Conservation (phyloP, 2,113 vertebrate species). For the Zeus faber region DNA sequence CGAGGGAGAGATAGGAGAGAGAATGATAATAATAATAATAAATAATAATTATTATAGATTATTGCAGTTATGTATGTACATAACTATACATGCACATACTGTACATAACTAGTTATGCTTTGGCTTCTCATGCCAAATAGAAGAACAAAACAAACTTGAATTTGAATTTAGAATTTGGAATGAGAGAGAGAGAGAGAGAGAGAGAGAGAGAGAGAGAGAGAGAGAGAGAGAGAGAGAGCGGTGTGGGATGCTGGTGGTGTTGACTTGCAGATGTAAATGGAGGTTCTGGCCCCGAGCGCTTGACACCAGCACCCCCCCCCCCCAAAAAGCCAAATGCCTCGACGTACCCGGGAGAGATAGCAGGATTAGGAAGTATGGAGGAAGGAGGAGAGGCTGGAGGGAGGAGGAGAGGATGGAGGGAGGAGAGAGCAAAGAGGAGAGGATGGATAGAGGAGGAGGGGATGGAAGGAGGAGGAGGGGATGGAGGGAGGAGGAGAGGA, state of each 20-base stretch:
- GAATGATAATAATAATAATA: no score
- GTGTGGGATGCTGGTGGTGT: constrained; percentile 29
- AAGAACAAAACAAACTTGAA: no score
- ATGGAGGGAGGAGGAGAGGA: not conserved
- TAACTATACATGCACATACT: no score
- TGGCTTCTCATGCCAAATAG: no score
- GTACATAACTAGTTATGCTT: no score
- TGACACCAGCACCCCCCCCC: constrained; percentile 36
- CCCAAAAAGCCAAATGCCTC: constrained; percentile 40
- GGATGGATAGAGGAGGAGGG: not conserved
- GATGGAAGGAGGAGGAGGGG: not conserved
- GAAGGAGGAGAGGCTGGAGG: constrained; percentile 28
- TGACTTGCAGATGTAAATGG: constrained; percentile 60
- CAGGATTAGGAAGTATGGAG: no score
- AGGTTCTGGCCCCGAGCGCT: constrained; percentile 36
- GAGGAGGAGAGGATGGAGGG: constrained; percentile 11
- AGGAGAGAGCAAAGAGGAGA: constrained; percentile 21
- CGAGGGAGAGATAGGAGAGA: no score
- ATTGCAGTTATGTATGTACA: no score
- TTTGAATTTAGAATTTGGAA: no score
- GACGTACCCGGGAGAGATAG: constrained; percentile 24
- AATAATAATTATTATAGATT: no score
- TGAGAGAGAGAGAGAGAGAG: constrained; percentile 14
- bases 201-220: constrained; percentile 13
- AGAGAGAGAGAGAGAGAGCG: constrained; percentile 20